These are phyloP conservation scores for Eumeta japonica DNA, from an alignment of 1,140 invertebrate species.

Conservation along the genomic window DNA sequence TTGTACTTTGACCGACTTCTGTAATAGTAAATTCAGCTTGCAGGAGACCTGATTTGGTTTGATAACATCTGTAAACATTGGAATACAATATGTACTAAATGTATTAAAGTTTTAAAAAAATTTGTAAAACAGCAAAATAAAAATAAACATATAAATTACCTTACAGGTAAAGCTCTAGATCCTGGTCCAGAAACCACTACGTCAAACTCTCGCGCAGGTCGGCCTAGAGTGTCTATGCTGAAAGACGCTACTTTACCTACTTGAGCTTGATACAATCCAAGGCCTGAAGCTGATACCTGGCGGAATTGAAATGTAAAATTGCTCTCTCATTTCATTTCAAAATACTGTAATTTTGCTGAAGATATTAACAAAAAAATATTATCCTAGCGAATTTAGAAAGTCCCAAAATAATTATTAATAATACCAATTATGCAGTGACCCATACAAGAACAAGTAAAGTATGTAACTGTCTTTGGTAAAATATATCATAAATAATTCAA, in stretches of 20 bases:
- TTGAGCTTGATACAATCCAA: slow-evolving; percentile 80
- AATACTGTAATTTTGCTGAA: neutral
- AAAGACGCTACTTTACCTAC: slow-evolving; percentile 80
- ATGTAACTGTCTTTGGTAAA: too few species aligned
- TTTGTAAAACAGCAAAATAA: neutral
- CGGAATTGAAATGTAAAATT: neutral
- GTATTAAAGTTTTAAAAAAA: neutral
- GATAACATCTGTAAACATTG: too few species aligned
- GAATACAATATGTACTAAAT: neutral
- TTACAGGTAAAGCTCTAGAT: slow-evolving; percentile 86
- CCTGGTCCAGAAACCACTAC: slow-evolving; percentile 86
- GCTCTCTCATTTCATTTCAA: neutral
- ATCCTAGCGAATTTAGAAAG: neutral
- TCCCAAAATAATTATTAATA: too few species aligned
- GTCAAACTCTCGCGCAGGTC: slow-evolving; percentile 85
- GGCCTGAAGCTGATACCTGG: slow-evolving; percentile 71
- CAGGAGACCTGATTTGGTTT: slow-evolving; percentile 90
- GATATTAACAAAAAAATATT: neutral
- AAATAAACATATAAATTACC: slow-evolving; percentile 7
- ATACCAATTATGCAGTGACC: too few species aligned
- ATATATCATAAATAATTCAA: too few species aligned
- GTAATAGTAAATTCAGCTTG: slow-evolving; percentile 90
- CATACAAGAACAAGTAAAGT: too few species aligned
- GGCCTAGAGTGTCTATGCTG: slow-evolving; percentile 83
- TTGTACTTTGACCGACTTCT: slow-evolving; percentile 66